Evolutionary conservation across 2,888 invertebrate genomes (phyloP), one percentile per base, ranked within the genome.

Genomic region (Euspilapteryx auroguttella): DNA sequence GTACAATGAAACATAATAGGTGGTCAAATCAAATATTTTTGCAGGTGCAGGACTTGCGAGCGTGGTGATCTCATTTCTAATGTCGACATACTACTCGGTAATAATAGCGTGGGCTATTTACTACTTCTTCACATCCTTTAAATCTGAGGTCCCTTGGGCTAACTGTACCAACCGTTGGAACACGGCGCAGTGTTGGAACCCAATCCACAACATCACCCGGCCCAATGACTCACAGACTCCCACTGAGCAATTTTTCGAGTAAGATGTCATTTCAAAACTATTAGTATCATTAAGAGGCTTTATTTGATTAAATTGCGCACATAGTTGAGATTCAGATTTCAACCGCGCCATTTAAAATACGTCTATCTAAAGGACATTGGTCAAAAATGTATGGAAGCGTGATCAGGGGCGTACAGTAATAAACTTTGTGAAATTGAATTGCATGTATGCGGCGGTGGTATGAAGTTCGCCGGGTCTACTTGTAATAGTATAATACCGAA

Each of bases 21-120:
- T n/a, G n/a, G n/a, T n/a, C n/a, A n/a, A n/a, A n/a, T n/a, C n/a
- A n/a, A n/a, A n/a, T n/a, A 35, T 37, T 37, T 30, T 75, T 73
- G n/a, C 69, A 94, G 94, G 95, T 48, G 90, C 93, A 40, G 96
- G 95, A 33, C 78, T 96, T 43, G 93, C 94, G 34, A 94, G 93
- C 57, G 94, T 95, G 37, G 86, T 94, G 56, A 90, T 95, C 59
- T 94, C 95, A 40, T 94, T 95, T 73, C 77, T 94, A 53, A 89
- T 96, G 85, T 92, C 94, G 41, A 93, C 94, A 29, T 95, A 95
- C 66, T 95, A 95, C 66, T 94, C 93, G 62, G 92, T 95, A 41
- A 91, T 96, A 59, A 94, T 95, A 63, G 90, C 92, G 34, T 95
- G 95, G 82, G 87, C 92, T 29, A 87, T 94, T 47, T 94, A 91